Percentiles rank a stretch among this genome's conserved stretches.
These are phyloP conservation scores for Girardinus metallicus DNA, from an alignment of 2,797 vertebrate genomes.

Conservation along the genomic window DNA sequence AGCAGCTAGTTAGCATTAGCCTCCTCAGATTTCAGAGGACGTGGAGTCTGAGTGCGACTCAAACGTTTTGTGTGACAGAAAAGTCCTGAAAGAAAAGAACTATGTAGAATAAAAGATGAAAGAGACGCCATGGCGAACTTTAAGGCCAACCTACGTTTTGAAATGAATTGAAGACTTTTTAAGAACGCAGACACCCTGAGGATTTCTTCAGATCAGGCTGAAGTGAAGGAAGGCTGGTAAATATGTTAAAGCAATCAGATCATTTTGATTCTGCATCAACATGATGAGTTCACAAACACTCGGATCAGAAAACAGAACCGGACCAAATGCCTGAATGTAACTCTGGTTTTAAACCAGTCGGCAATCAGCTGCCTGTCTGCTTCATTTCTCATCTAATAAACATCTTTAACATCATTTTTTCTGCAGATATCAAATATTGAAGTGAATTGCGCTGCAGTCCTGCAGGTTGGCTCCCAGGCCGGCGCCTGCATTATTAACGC, in stretches of 20 bases:
- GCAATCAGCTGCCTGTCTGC: not conserved
- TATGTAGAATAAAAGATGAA: too few species aligned
- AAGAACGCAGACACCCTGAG: not conserved
- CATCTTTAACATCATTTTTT: not conserved
- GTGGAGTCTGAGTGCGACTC: too few species aligned
- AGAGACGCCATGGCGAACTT: not conserved
- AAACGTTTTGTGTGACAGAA: too few species aligned
- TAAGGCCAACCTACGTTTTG: not conserved
- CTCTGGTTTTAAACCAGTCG: not conserved
- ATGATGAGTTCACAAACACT: not conserved
- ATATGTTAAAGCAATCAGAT: not conserved
- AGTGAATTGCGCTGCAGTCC: not conserved
- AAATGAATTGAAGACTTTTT: too few species aligned
- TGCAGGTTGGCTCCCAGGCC: constrained; percentile 6
- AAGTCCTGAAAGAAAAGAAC: too few species aligned
- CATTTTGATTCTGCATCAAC: not conserved
- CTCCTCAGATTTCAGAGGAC: too few species aligned
- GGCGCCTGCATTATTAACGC: constrained; percentile 29
- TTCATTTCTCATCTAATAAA: not conserved
- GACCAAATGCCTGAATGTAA: not conserved
- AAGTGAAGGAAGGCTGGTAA: not conserved
- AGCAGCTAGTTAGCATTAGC: too few species aligned
- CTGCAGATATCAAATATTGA: constrained; percentile 17
- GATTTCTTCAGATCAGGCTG: not conserved
- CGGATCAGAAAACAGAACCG: not conserved